Percentiles rank a stretch among this genome's conserved stretches.
Evolutionary conservation across 2,797 vertebrate species (phyloP).

Genomic region (Rhynchonycteris naso): DNA sequence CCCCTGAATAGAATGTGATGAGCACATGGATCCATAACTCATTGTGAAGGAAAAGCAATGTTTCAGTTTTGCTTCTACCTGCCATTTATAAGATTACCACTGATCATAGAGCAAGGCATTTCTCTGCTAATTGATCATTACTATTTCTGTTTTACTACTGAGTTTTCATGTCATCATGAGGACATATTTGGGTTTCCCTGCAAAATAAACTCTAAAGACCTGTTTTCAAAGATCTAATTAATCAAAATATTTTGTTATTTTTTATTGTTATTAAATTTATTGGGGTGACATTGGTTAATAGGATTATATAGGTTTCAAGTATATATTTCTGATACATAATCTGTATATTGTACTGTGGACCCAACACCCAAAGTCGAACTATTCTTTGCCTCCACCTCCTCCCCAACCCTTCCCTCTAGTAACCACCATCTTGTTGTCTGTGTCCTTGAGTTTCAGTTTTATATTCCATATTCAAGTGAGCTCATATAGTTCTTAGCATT

Average conservation of each 20-base stretch:
- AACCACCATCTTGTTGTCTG: too few relatives aligned
- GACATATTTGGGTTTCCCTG: neutral
- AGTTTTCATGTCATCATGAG: neutral
- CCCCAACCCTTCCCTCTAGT: too few relatives aligned
- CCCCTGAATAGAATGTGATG: neutral
- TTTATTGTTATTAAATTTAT: too few relatives aligned
- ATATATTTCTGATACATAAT: too few relatives aligned
- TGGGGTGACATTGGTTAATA: too few relatives aligned
- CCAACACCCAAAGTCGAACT: too few relatives aligned
- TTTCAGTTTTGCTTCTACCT: neutral
- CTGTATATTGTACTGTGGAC: too few relatives aligned
- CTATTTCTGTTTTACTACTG: neutral
- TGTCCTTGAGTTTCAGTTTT: too few relatives aligned
- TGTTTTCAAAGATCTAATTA: constrained; percentile 10
- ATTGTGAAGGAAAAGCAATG: neutral
- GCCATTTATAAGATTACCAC: neutral
- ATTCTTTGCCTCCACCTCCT: too few relatives aligned
- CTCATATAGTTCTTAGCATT: too few relatives aligned
- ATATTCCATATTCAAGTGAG: too few relatives aligned
- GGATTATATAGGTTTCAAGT: too few relatives aligned
- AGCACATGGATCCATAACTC: neutral
- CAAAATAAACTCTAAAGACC: neutral
- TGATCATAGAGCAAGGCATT: rapidly evolving
- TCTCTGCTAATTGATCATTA: neutral
- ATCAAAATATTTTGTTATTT: neutral